phyloP scores from a whole-genome alignment of 2,797 vertebrate species.

The Cyclopterus lumpus region DNA sequence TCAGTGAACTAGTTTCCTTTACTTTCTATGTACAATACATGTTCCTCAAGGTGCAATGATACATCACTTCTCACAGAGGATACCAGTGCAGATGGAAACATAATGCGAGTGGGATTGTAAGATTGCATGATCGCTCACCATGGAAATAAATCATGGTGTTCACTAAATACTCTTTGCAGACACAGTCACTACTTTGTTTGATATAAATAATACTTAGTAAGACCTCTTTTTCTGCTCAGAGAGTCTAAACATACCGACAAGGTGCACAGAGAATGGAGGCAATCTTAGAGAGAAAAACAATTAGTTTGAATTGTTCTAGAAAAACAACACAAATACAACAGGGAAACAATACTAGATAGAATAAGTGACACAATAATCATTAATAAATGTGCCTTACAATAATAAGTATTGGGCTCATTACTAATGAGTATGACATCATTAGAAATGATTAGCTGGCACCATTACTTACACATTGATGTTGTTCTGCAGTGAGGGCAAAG shows the following conservation, averaged over 20 bases:
- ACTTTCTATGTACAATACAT: constrained; percentile 64
- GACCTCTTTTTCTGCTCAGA: not conserved
- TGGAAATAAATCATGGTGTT: constrained; percentile 11
- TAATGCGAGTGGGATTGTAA: constrained; percentile 4
- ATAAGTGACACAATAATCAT: not conserved
- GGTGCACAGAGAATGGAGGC: not conserved
- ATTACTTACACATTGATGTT: constrained; percentile 76
- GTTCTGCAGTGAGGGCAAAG: constrained; percentile 74
- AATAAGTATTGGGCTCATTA: not conserved
- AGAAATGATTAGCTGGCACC: not conserved
- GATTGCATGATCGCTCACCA: constrained; percentile 5
- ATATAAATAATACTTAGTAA: not conserved
- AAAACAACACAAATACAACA: not conserved
- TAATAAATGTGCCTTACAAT: not conserved
- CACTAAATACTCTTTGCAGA: not conserved
- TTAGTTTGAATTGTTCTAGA: not conserved
- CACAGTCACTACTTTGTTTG: not conserved
- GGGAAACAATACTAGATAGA: not conserved
- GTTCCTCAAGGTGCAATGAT: constrained; percentile 34
- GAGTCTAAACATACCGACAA: not conserved
- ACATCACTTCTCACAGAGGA: constrained; percentile 39
- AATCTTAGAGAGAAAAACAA: not conserved
- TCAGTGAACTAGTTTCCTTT: constrained; percentile 51
- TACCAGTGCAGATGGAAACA: constrained; percentile 24
- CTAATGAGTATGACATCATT: not conserved